phyloP scores from a whole-genome alignment of 2,888 invertebrate genomes.

The Tetramorium bicarinatum region DNA sequence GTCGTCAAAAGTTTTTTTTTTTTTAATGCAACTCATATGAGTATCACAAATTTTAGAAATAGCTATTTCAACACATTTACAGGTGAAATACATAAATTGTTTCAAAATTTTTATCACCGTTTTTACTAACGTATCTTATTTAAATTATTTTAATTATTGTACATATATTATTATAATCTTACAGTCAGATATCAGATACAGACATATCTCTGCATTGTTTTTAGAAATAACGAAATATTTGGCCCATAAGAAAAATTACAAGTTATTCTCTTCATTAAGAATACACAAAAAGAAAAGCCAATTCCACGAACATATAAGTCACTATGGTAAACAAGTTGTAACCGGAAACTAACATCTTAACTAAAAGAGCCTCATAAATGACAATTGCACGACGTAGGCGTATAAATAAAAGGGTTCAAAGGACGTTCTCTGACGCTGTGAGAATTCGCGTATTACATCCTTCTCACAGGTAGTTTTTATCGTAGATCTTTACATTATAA shows the following conservation, averaged over 20 bases:
- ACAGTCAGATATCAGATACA: no score
- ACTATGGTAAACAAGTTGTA: conserved; percentile 50
- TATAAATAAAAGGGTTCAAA: conserved; percentile 63
- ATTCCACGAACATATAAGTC: conserved; percentile 24
- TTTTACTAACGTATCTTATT: no score
- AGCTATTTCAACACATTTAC: neutral
- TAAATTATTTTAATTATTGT: no score
- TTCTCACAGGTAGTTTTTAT: neutral
- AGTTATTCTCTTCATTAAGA: neutral
- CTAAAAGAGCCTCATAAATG: conserved; percentile 50
- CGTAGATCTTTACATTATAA: neutral
- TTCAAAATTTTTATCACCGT: neutral
- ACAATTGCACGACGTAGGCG: conserved; percentile 62
- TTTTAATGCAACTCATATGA: neutral
- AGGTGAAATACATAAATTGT: neutral
- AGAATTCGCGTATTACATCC: neutral
- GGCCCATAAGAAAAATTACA: neutral
- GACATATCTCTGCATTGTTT: neutral
- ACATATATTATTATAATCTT: no score
- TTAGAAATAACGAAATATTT: neutral
- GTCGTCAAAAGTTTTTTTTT: neutral
- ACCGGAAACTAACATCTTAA: conserved; percentile 60
- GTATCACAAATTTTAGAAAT: neutral
- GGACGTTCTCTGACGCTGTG: neutral
- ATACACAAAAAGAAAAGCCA: neutral